phyloP scores from a whole-genome alignment of 2,113 vertebrate genomes.

The Platichthys stellatus region DNA sequence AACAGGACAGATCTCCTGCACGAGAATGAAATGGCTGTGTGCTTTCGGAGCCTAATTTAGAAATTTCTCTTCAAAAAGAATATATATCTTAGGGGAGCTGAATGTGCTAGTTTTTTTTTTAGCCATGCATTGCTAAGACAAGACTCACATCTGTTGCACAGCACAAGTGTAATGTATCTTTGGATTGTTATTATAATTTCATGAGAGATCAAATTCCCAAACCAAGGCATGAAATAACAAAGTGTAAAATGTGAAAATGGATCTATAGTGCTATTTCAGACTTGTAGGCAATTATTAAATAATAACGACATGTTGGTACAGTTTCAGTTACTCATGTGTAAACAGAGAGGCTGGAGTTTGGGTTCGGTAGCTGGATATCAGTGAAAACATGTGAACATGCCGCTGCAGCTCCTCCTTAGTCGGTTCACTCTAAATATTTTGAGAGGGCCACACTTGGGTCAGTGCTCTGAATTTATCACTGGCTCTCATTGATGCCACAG shows the following conservation, averaged over 20 bases:
- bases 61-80: constrained; percentile 16
- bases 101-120: constrained; percentile 1
- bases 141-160: constrained; percentile 3
- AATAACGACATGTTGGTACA: constrained; percentile 1
- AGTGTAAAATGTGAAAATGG: background rate
- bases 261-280: background rate
- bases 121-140: constrained; percentile 9
- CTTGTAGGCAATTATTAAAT: background rate
- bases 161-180: constrained; percentile 43
- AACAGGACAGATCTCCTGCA: constrained; percentile 51
- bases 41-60: constrained; percentile 11
- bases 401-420: constrained; percentile 3
- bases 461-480: constrained; percentile 40
- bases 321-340: background rate
- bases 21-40: constrained; percentile 25
- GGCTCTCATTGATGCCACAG: constrained; percentile 43
- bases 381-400: constrained; percentile 46
- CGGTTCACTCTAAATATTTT: constrained; percentile 47
- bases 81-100: background rate
- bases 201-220: constrained; percentile 58
- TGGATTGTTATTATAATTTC: constrained; percentile 52
- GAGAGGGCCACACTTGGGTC: constrained; percentile 29
- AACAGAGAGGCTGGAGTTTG: constrained; percentile 10
- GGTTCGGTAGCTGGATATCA: constrained; percentile 25
- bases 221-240: constrained; percentile 14